phyloP scores from a whole-genome alignment of 2,797 vertebrate species.

The Peromyscus eremicus region DNA sequence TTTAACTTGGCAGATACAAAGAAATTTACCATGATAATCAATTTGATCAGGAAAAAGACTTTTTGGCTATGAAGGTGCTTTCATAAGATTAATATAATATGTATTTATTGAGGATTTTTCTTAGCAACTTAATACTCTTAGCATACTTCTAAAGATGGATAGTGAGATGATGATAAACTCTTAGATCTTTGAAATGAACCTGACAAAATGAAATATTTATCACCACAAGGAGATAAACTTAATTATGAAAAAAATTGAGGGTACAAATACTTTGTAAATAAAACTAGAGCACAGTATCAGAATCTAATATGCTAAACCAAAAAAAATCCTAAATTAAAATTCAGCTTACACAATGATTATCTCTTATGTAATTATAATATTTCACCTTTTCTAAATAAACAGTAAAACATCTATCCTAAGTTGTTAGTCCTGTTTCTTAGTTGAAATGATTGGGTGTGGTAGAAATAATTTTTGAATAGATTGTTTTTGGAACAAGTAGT shows the following conservation, averaged over 20 bases:
- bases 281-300: constrained; percentile 20
- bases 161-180: constrained; percentile 14
- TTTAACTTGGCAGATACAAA: background rate
- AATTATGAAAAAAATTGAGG: constrained; percentile 51
- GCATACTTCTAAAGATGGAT: constrained; percentile 26
- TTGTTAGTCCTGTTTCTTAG: constrained; percentile 46
- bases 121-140: background rate
- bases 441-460: constrained; percentile 58
- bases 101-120: constrained; percentile 46
- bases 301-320: constrained; percentile 43
- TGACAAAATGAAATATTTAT: constrained; percentile 43
- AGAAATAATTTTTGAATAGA: constrained; percentile 68
- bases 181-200: constrained; percentile 42
- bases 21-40: background rate
- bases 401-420: constrained; percentile 27
- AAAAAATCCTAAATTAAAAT: constrained; percentile 33
- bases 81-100: constrained; percentile 32
- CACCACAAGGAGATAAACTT: constrained; percentile 49
- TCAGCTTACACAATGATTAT: constrained; percentile 2
- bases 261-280: constrained; percentile 53
- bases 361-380: background rate
- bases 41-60: background rate
- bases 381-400: constrained; percentile 58
- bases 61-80: constrained; percentile 24
- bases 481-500: constrained; percentile 69